Conservation (phyloP, 53 echinoderm and acorn worm species). For the Hippasteria phrygiana region DNA sequence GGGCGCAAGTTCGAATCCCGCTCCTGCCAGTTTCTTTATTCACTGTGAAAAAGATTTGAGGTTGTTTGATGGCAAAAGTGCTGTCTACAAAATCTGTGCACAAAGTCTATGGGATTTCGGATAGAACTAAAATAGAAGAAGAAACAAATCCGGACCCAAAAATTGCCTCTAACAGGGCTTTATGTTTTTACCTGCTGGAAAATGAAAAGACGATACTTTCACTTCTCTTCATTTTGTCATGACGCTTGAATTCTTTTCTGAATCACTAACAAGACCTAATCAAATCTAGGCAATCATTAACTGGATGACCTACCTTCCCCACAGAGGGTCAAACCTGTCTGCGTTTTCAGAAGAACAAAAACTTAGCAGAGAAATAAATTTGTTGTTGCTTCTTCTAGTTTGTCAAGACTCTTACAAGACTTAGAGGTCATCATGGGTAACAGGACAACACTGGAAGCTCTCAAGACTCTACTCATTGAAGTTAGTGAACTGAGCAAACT, state of each 20-base stretch:
- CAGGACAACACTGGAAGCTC: conserved; percentile 20
- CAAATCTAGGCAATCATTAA: conserved; percentile 3
- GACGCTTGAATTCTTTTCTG: neutral
- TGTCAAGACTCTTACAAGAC: conserved; percentile 45
- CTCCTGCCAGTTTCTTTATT: too few species aligned
- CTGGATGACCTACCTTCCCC: conserved; percentile 16
- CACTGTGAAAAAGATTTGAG: too few species aligned
- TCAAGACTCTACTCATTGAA: conserved; percentile 12
- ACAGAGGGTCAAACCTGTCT: neutral
- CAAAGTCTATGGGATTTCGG: too few species aligned
- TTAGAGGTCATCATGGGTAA: conserved; percentile 55
- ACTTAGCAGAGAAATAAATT: conserved; percentile 38
- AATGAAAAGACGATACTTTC: neutral
- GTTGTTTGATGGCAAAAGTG: too few species aligned
- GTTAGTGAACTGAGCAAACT: conserved; percentile 41
- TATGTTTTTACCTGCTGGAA: too few species aligned
- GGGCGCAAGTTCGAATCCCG: too few species aligned
- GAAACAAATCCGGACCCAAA: too few species aligned
- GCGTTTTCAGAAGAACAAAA: neutral
- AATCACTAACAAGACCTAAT: neutral
- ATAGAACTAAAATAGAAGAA: too few species aligned
- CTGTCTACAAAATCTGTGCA: too few species aligned
- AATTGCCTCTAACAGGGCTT: too few species aligned
- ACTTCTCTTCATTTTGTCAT: neutral
- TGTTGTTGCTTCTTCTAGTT: conserved; percentile 42